Evolutionary conservation across 2,797 vertebrate genomes (phyloP), one percentile per base, ranked within the genome.

Genomic region (Xenopus petersii): DNA sequence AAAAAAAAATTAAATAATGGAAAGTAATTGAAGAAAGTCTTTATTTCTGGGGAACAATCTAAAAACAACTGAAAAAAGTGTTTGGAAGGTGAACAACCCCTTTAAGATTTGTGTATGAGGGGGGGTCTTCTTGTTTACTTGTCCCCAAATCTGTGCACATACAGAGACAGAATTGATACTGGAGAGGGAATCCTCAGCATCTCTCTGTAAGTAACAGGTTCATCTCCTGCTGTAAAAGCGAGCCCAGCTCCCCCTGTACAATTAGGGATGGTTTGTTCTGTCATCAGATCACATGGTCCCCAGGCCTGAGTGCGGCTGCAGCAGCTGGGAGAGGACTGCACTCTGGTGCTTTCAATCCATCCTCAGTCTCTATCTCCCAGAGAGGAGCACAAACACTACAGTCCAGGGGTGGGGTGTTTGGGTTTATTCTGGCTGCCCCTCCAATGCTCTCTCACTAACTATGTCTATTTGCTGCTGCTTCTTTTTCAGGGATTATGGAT

Each of bases 381-480:
- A 62, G 69, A 16, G 0, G 17, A 59, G 33, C 12, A 10, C n/a
- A 51, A 79, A 74, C 73, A 30, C 46, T 36, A 73, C 67, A 81
- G 80, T 82, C 1, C 17, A 87, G 85, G 81, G 79, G 83, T 79
- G 85, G 82, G 79, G 81, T 75, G 81, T 59, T 78, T 56, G 68
- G 81, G 69, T 0, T 71, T 51, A 51, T 51, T 51, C 49, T 82
- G 73, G 61, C 33, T 74, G 60, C 74, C 33, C 63, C 48, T 64
- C n/a, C 65, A 55, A 61, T 78, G 79, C 73, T 63, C 49, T 81
- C 8, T 11, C 74, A 75, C 91, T 97, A 93, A 97, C 86, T 84
- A 98, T 98, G 96, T 96, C 95, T 84, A 83, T 98, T 82, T 94
- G 94, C 84, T 98, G 95, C 93, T 98, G 95, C 85, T 95, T 96